These are phyloP conservation scores for Mormoops blainvillei DNA, from an alignment of 2,113 vertebrate species.

Conservation along the genomic window DNA sequence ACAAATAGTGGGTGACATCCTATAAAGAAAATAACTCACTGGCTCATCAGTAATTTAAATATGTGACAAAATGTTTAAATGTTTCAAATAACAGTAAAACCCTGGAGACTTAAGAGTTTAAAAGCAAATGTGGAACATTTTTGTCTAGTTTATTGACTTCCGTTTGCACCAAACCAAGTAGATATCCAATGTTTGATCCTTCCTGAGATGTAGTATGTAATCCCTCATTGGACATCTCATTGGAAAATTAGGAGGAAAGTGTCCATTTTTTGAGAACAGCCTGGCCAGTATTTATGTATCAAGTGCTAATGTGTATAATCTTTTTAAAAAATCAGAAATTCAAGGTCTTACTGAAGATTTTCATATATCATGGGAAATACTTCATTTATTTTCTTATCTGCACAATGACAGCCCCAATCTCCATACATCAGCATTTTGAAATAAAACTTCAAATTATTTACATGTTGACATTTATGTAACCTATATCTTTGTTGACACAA, in stretches of 20 bases:
- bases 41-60: slow-evolving; percentile 42
- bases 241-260: not conserved
- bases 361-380: not conserved
- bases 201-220: not conserved
- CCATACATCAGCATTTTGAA: slow-evolving; percentile 24
- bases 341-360: slow-evolving; percentile 31
- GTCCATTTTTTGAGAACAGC: not conserved
- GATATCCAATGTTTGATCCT: not conserved
- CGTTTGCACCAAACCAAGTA: not conserved
- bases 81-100: slow-evolving; percentile 14
- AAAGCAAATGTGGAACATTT: not conserved
- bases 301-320: not conserved
- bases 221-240: not conserved
- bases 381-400: slow-evolving; percentile 43
- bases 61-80: slow-evolving; percentile 38
- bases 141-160: not conserved
- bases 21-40: slow-evolving; percentile 40
- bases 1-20: not conserved
- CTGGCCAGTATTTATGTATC: not conserved
- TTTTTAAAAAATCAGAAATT: not conserved
- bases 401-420: not conserved
- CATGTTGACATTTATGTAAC: slow-evolving; percentile 31
- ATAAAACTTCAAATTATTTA: slow-evolving; percentile 57
- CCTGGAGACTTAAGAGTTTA: not conserved
- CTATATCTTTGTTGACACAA: not conserved